phyloP scores from a whole-genome alignment of 2,888 invertebrate species.

The Sicus ferrugineus region DNA sequence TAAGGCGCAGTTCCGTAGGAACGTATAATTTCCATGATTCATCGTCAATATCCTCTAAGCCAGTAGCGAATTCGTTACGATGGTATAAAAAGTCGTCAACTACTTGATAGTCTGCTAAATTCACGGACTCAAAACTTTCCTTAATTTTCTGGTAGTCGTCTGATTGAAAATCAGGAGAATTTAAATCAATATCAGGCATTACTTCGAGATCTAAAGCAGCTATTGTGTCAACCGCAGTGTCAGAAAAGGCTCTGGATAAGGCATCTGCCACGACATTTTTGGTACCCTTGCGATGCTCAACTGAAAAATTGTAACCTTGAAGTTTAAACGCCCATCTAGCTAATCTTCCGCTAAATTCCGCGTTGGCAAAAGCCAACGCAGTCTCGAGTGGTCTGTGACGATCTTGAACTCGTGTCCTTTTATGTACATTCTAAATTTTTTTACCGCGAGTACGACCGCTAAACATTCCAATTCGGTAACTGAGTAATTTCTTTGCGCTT shows the following conservation, averaged over 20 bases:
- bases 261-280: slow-evolving; percentile 10
- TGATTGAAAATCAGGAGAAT: slow-evolving; percentile 1
- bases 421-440: slow-evolving; percentile 14
- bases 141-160: not conserved
- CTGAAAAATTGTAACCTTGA: not conserved
- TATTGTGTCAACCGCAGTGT: not conserved
- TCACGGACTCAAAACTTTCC: not conserved
- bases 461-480: slow-evolving; percentile 1
- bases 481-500: slow-evolving; percentile 7
- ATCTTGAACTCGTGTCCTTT: slow-evolving; percentile 4
- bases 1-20: slow-evolving; percentile 1
- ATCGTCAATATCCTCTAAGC: not conserved
- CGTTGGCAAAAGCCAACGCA: not conserved
- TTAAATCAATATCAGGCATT: slow-evolving; percentile 1
- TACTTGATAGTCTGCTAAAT: not conserved
- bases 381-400: not conserved
- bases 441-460: not conserved
- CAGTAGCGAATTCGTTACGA: not conserved
- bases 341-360: not conserved
- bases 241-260: slow-evolving; percentile 1
- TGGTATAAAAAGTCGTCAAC: not conserved
- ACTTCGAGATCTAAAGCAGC: not conserved
- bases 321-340: slow-evolving; percentile 7
- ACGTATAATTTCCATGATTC: slow-evolving; percentile 63
- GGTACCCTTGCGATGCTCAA: slow-evolving; percentile 13